Conservation (phyloP, 2,888 invertebrate species). For the Tachina grossa region DNA sequence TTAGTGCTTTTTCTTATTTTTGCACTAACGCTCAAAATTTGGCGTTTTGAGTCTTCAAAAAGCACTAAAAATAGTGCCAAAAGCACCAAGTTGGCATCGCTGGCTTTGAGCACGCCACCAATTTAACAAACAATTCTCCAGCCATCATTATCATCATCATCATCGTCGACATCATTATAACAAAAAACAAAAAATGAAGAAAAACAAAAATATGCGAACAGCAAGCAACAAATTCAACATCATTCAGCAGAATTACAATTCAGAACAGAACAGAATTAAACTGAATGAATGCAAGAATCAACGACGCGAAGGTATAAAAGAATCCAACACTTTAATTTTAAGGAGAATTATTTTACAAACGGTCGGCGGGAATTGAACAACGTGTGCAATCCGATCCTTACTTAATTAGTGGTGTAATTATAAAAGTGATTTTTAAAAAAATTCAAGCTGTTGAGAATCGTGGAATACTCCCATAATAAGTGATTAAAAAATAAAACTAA, state of each 20-base stretch:
- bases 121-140: constrained; percentile 53
- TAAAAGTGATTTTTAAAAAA: neutral
- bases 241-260: constrained; percentile 62
- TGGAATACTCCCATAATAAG: neutral
- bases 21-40: too few species aligned
- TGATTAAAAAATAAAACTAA: constrained; percentile 1
- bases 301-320: constrained; percentile 81
- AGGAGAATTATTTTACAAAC: constrained; percentile 71
- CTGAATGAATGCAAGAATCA: constrained; percentile 53
- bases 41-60: too few species aligned
- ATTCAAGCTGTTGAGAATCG: neutral
- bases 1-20: too few species aligned
- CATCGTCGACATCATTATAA: constrained; percentile 65
- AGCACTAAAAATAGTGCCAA: too few species aligned
- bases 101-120: constrained; percentile 34
- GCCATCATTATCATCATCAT: constrained; percentile 57
- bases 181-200: constrained; percentile 29
- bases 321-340: constrained; percentile 76
- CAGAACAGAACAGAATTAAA: constrained; percentile 58
- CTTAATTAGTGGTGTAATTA: neutral
- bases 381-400: constrained; percentile 14
- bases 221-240: constrained; percentile 48
- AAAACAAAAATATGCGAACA: constrained; percentile 32
- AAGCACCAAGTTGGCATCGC: too few species aligned
- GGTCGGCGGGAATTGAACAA: constrained; percentile 61